A percentile compares a stretch with the other conserved stretches of the same genome.
Conservation (phyloP, 1,140 invertebrate genomes). For the Anoplophora glabripennis region DNA sequence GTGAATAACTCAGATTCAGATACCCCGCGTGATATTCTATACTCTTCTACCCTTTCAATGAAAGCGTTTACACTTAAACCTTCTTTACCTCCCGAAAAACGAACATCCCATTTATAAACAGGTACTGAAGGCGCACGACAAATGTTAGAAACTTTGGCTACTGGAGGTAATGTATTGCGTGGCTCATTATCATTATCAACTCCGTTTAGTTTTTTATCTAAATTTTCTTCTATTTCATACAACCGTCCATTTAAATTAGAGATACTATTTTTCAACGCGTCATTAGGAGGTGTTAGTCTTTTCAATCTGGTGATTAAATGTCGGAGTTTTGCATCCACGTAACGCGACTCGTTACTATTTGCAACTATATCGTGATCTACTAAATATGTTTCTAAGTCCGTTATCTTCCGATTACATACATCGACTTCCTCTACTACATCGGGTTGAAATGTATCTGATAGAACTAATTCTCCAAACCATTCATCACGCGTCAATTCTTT, state of each 20-base stretch:
- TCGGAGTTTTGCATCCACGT: slow-evolving; percentile 1
- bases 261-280: slow-evolving; percentile 1
- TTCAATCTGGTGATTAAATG: neutral
- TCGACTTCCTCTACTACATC: neutral
- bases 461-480: no score
- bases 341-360: neutral
- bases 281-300: neutral
- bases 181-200: no score
- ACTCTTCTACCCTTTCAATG: slow-evolving; percentile 10
- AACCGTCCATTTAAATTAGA: neutral
- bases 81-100: no score
- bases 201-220: neutral
- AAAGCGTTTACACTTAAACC: slow-evolving; percentile 11
- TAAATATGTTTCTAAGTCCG: slow-evolving; percentile 8
- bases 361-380: neutral
- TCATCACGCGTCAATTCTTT: no score
- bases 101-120: no score
- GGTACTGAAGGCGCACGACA: no score
- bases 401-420: slow-evolving; percentile 3
- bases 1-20: neutral
- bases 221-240: no score
- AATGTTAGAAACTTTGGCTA: slow-evolving; percentile 4
- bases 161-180: neutral
- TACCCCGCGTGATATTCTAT: slow-evolving; percentile 1
- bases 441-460: no score